Evolutionary conservation across 2,113 vertebrate species (phyloP), one percentile per base, ranked within the genome.

Genomic region (Zosterops pallidus): DNA sequence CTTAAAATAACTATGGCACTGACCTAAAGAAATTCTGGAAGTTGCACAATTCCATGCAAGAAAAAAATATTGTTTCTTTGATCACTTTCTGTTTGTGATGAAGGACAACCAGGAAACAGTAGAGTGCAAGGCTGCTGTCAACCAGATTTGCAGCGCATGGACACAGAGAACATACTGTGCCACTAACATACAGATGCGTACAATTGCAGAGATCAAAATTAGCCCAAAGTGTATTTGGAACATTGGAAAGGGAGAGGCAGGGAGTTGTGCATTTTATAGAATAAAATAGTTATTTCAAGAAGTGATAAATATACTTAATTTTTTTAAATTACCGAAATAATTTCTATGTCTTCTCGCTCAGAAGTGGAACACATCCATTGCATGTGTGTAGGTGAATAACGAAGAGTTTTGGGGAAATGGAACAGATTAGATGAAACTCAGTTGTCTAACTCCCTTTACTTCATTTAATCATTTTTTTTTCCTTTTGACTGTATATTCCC

Each of bases 131-230:
- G 46, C 70, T 95, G 80, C 84, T 87, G 59, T 94, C 79, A 93
- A 63, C 41, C 12, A 41, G 62, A 94, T 94, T 94, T 70, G 49
- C 46, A 93, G 89, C 83, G 89, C 92, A 68, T 57, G 63, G 82
- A 77, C 33, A 37, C 2, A 74, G 52, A 92, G 91, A 94, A 94
- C 76, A 87, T 26, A 46, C 29, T 94, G 90, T 94, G 79, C 94
- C 83, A 47, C 53, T 68, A 62, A 64, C n/a, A 50, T 26, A 67
- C 5, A 93, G 65, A 56, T 26, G 35, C 60, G 74, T 31, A 69
- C 71, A 89, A 77, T 68, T 86, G 69, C 79, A 91, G 65, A 65
- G 75, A 87, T 80, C 63, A 94, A 83, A 96, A 96, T 94, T 74
- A 94, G 67, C 67, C 83, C 83, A 80, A 87, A 96, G 67, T 71